Percentiles rank a stretch among this genome's conserved stretches.
Evolutionary conservation across 2,888 invertebrate species (phyloP).

Genomic region (Lumbricus terrestris): DNA sequence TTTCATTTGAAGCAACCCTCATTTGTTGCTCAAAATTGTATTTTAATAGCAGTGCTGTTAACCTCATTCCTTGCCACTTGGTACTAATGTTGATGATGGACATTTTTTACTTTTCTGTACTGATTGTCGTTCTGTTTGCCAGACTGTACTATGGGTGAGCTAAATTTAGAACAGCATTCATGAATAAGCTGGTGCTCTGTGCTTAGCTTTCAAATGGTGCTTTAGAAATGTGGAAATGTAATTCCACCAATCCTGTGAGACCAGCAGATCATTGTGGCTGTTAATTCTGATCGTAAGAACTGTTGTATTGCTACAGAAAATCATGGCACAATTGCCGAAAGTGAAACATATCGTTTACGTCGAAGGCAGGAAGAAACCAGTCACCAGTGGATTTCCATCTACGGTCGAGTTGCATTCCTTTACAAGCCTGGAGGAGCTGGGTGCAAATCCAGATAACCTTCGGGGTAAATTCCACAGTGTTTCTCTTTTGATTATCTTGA

Average conservation of each 20-base stretch:
- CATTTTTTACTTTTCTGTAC: neutral
- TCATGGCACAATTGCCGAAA: slow-evolving; percentile 71
- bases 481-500: neutral
- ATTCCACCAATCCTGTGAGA: neutral
- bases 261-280: neutral
- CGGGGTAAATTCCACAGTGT: slow-evolving; percentile 31
- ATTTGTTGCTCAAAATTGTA: too few species aligned
- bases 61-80: neutral
- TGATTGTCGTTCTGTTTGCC: neutral
- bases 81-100: neutral
- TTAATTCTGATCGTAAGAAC: neutral
- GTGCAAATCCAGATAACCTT: slow-evolving; percentile 56
- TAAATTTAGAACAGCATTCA: too few species aligned
- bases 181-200: too few species aligned
- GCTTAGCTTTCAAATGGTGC: too few species aligned
- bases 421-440: slow-evolving; percentile 69
- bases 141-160: neutral
- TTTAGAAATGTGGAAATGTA: neutral
- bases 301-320: slow-evolving; percentile 32
- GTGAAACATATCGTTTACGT: slow-evolving; percentile 67
- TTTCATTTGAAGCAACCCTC: too few species aligned
- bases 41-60: too few species aligned
- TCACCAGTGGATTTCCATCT: slow-evolving; percentile 77
- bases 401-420: slow-evolving; percentile 75
- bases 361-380: slow-evolving; percentile 57